phyloP scores from a whole-genome alignment of 2,113 vertebrate genomes.

The Illadopsis cleaveri region DNA sequence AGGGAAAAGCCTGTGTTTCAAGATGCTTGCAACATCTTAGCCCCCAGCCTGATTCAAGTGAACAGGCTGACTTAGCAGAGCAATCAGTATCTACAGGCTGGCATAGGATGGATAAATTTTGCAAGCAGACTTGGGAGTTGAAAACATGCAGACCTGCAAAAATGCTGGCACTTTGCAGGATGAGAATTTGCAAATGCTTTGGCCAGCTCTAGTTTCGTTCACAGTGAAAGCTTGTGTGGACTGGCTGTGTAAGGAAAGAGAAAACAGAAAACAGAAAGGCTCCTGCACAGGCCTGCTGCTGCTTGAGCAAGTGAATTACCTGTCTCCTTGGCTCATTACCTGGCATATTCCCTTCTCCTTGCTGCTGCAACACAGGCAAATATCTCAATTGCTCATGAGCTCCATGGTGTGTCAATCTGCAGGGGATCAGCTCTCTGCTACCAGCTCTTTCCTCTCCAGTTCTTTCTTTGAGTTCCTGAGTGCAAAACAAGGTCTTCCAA shows the following conservation, averaged over 20 bases:
- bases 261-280: not conserved
- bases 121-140: not conserved
- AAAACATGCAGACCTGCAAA: not conserved
- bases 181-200: not conserved
- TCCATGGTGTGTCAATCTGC: not conserved
- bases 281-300: not conserved
- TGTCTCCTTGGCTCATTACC: not conserved
- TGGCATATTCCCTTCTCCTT: not conserved
- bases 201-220: not conserved
- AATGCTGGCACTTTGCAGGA: not conserved
- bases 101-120: rapidly evolving
- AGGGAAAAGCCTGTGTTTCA: not conserved
- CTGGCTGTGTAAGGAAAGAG: not conserved
- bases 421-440: not conserved
- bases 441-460: not conserved
- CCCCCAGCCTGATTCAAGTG: not conserved
- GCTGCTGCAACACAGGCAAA: not conserved
- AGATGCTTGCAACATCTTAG: not conserved
- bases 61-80: not conserved
- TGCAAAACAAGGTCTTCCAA: not conserved
- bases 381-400: rapidly evolving
- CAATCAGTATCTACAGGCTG: not conserved
- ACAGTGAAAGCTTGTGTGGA: not conserved
- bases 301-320: not conserved
- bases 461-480: not conserved